A percentile compares a stretch with the other conserved stretches of the same genome.
Conservation (phyloP, 2,888 invertebrate species). For the Bellardia bayeri region DNA sequence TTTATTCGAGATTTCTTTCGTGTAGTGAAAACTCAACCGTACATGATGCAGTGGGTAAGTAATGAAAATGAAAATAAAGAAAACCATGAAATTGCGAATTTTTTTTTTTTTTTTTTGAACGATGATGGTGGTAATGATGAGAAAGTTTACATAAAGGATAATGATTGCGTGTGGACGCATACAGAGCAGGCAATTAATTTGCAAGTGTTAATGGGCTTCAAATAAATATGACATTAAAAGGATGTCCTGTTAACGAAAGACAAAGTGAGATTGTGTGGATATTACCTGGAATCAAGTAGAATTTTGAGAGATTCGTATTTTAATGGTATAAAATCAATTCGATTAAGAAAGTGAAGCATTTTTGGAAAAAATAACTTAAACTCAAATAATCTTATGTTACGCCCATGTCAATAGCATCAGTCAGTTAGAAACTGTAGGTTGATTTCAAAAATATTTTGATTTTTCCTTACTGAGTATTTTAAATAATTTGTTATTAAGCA, state of each 20-base stretch:
- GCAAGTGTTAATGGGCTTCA: constrained; percentile 13
- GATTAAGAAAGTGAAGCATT: neutral
- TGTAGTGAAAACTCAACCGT: constrained; percentile 90
- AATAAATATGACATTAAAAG: neutral
- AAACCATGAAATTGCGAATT: neutral
- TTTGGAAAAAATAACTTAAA: too few relatives aligned
- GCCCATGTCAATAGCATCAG: too few relatives aligned
- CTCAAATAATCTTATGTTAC: too few relatives aligned
- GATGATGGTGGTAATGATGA: neutral
- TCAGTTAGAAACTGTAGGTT: too few relatives aligned
- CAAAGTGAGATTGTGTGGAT: neutral
- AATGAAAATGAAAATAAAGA: neutral
- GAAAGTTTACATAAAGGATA: neutral
- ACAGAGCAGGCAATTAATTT: constrained; percentile 7
- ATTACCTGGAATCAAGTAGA: neutral
- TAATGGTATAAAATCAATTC: neutral
- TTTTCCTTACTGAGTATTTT: too few relatives aligned
- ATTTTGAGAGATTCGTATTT: neutral
- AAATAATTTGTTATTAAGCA: too few relatives aligned
- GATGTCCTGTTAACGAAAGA: neutral
- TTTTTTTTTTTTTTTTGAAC: neutral
- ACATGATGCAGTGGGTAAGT: constrained; percentile 91
- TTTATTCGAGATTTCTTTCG: constrained; percentile 91
- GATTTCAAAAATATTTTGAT: too few relatives aligned
- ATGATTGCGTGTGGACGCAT: constrained; percentile 5